Conservation (phyloP, 2,888 invertebrate genomes). For the Rotaria macrura region DNA sequence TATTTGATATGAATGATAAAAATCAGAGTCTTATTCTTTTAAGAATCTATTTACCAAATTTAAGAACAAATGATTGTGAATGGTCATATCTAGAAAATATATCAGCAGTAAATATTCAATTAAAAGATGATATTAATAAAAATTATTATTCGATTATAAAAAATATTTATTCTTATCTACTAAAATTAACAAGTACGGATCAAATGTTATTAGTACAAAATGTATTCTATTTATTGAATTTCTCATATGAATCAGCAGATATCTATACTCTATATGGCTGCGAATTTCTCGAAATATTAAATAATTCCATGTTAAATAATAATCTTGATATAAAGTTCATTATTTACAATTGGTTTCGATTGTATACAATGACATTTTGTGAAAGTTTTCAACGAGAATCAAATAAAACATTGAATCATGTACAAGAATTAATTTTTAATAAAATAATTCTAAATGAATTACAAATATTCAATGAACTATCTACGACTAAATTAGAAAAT, state of each 20-base stretch:
- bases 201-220: no score
- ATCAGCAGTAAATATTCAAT: neutral
- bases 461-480: neutral
- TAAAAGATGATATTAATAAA: neutral
- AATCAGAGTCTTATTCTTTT: no score
- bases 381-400: neutral
- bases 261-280: neutral
- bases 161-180: neutral
- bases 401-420: no score
- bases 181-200: neutral
- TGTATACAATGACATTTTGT: neutral
- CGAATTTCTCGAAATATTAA: neutral
- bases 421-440: neutral
- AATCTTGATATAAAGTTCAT: neutral
- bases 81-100: slow-evolving; percentile 18
- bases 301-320: no score
- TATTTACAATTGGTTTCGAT: neutral
- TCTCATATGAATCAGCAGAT: neutral
- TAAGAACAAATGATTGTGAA: neutral
- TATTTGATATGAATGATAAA: neutral
- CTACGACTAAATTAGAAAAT: neutral
- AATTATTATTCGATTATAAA: neutral
- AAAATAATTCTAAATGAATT: neutral
- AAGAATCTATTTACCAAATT: neutral
- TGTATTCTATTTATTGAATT: neutral